Evolutionary conservation across 1,140 invertebrate species (phyloP).

Genomic region (Harlomillsia oculata): DNA sequence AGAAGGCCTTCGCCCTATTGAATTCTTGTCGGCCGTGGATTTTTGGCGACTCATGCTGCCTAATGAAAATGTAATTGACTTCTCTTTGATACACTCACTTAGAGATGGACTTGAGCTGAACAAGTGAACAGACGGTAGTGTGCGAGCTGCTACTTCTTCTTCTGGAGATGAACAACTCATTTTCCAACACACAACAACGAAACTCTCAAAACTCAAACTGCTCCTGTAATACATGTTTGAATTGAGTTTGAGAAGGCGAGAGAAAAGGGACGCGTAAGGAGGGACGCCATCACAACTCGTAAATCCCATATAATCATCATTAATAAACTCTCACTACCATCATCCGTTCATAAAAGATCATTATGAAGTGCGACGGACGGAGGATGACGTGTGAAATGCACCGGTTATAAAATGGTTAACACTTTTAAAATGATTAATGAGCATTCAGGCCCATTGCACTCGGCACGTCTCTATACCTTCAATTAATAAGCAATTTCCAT

Average conservation of each 20-base stretch:
- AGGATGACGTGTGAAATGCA: conserved; percentile 31
- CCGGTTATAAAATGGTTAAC: conserved; percentile 33
- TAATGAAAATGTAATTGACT: conserved; percentile 36
- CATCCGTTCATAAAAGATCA: conserved; percentile 3
- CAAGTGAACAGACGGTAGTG: too few species aligned
- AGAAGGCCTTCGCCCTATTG: background rate
- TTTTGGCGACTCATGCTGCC: conserved; percentile 31
- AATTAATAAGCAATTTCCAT: conserved; percentile 30
- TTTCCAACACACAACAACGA: too few species aligned
- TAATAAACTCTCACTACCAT: conserved; percentile 15
- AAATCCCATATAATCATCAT: conserved; percentile 21
- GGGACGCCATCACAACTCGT: background rate
- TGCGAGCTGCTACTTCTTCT: too few species aligned
- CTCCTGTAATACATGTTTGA: too few species aligned
- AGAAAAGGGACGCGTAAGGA: background rate
- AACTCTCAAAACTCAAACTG: too few species aligned
- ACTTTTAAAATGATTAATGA: conserved; percentile 33
- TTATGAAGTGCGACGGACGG: background rate
- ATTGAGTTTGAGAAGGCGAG: background rate
- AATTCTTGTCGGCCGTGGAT: background rate
- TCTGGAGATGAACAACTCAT: too few species aligned
- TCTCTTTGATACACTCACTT: conserved; percentile 32
- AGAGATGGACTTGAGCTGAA: background rate
- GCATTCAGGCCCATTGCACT: conserved; percentile 11
- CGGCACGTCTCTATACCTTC: conserved; percentile 11